Evolutionary conservation across 1,140 invertebrate genomes (phyloP), one percentile per base, ranked within the genome.

Genomic region (Yoshiicerus persimilis): DNA sequence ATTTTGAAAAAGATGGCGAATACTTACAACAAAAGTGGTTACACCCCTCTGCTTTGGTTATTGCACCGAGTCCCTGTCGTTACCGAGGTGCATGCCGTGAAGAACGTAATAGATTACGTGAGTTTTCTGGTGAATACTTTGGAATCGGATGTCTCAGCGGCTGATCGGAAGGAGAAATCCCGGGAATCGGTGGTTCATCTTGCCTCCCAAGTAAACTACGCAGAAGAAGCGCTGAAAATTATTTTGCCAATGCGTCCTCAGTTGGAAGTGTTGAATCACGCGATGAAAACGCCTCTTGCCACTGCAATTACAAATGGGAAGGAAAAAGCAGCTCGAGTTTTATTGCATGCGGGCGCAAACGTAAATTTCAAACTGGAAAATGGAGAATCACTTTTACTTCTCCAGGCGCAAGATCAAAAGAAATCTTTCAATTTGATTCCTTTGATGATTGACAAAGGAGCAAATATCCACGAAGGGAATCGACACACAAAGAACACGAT

Each of bases 321-420:
- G 32, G 16, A 87, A 34, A 39, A 39, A 2, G 83, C 85, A n/a
- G 84, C 85, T 2, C 86, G 83, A 36, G 27, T 70, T 25, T 86
- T 93, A 90, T 86, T 93, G 3, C 88, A 92, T 86, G 90, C 90
- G 85, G 92, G 92, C 75, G 92, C 92, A 20, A 91, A 92, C 90
- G 90, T 92, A 11, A 93, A 93, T 90, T 89, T 92, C 32, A 89
- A 87, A 34, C 88, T 88, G 39, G 75, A 80, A 80, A 80, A 80
- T 38, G 83, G 83, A 16, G 39, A 27, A 89, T 88, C 75, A 3
- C 84, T 87, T 8, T 23, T 89, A 23, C 30, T 90, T 2, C 25
- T 89, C 0, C 47, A 39, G 23, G 88, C 64, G 25, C 34, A 75
- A 20, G 36, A 34, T 10, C 32, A 84, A 25, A n/a, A 9, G 2